Conservation (phyloP, 1,140 invertebrate genomes). For the Laupala kohalensis region DNA sequence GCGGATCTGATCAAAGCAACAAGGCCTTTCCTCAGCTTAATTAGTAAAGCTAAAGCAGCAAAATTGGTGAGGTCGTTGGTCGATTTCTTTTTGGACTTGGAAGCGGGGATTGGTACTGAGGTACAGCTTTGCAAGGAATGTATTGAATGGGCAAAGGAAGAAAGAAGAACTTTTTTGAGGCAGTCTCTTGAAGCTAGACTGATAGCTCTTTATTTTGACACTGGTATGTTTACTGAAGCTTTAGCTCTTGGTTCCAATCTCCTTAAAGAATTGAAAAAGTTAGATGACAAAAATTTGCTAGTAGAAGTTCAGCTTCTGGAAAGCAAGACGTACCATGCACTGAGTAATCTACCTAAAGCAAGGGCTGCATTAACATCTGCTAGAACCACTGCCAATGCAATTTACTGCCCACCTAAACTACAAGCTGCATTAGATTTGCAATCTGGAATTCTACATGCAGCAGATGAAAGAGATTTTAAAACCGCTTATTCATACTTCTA, state of each 20-base stretch:
- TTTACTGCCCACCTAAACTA: constrained; percentile 97
- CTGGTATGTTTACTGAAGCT: constrained; percentile 76
- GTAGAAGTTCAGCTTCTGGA: constrained; percentile 95
- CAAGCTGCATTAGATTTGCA: constrained; percentile 94
- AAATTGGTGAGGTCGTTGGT: constrained; percentile 93
- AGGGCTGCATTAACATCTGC: constrained; percentile 94
- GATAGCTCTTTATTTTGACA: constrained; percentile 90
- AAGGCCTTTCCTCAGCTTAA: constrained; percentile 81
- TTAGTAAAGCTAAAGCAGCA: constrained; percentile 98
- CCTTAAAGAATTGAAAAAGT: constrained; percentile 90
- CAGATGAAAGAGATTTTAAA: constrained; percentile 98
- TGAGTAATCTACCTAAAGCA: constrained; percentile 93
- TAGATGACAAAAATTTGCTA: constrained; percentile 97
- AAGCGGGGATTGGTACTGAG: constrained; percentile 84
- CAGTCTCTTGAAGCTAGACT: constrained; percentile 90
- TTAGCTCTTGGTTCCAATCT: constrained; percentile 69
- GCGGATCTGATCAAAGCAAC: constrained; percentile 87
- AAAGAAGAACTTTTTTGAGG: constrained; percentile 89
- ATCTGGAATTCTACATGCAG: constrained; percentile 96
- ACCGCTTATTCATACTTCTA: constrained; percentile 99
- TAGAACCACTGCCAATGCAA: constrained; percentile 96
- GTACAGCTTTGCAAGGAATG: constrained; percentile 87
- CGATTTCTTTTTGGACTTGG: constrained; percentile 94
- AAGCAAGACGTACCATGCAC: constrained; percentile 96
- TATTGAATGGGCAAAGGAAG: constrained; percentile 98